These are phyloP conservation scores for Tipula helvola DNA, from an alignment of 2,888 invertebrate species.

Conservation along the genomic window DNA sequence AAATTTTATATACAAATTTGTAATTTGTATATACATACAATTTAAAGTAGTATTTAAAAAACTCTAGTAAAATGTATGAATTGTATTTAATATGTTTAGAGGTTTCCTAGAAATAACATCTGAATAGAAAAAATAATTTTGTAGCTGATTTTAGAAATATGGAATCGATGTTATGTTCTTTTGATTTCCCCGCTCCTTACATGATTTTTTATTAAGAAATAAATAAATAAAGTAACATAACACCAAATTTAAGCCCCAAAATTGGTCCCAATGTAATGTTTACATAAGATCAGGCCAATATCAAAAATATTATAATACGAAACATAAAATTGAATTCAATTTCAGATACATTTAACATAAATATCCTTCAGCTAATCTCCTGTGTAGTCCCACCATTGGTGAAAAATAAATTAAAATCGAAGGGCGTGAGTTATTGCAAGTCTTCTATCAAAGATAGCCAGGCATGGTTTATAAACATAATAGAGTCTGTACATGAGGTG, in stretches of 20 bases:
- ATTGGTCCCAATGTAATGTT: neutral
- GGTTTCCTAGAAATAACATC: too few species aligned
- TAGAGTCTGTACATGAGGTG: neutral
- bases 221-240: too few species aligned
- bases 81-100: too few species aligned
- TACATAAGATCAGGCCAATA: neutral
- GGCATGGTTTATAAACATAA: neutral
- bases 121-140: too few species aligned
- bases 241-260: too few species aligned
- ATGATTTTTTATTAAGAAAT: neutral
- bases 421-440: neutral
- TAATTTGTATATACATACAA: too few species aligned
- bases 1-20: too few species aligned
- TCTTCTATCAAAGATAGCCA: neutral
- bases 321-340: neutral
- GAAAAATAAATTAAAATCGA: neutral
- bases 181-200: too few species aligned
- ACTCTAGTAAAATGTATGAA: too few species aligned
- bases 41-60: too few species aligned
- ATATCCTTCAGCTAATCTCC: neutral
- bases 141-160: too few species aligned
- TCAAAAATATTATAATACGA: neutral
- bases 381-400: neutral
- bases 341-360: neutral
- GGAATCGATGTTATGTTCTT: too few species aligned